A percentile compares a stretch with the other conserved stretches of the same genome.
Conservation (phyloP, 2,113 vertebrate species). For the Triplophysa dalaica region DNA sequence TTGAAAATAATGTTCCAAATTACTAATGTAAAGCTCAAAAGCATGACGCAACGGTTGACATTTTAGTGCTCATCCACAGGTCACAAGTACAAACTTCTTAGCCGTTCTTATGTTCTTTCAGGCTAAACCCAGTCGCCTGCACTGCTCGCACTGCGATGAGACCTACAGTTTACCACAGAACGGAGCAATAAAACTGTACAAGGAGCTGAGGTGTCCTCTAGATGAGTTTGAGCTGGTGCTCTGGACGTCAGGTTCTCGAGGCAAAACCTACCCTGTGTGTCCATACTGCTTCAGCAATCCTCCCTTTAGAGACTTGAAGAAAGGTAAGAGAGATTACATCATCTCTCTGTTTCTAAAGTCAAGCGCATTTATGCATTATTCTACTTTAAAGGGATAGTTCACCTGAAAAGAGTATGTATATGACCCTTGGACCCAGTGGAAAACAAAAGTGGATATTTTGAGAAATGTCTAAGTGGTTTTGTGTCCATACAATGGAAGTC, state of each 20-base stretch:
- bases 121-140: slow-evolving; percentile 94
- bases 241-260: slow-evolving; percentile 92
- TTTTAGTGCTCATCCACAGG: not conserved
- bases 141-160: slow-evolving; percentile 97
- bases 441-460: no score
- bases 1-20: not conserved
- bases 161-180: slow-evolving; percentile 96
- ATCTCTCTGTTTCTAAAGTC: not conserved
- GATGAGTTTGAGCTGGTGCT: slow-evolving; percentile 96
- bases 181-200: slow-evolving; percentile 95
- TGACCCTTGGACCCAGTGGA: no score
- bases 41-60: not conserved
- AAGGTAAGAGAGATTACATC: slow-evolving; percentile 75
- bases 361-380: not conserved
- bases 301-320: slow-evolving; percentile 97
- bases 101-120: slow-evolving; percentile 53
- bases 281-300: slow-evolving; percentile 96
- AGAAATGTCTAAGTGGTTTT: no score
- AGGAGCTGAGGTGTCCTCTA: slow-evolving; percentile 92
- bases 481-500: no score
- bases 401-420: no score
- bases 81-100: not conserved
- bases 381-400: not conserved
- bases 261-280: slow-evolving; percentile 94
- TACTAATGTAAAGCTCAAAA: not conserved